Conservation (phyloP, 2,797 vertebrate species). For the Meda fulgida region DNA sequence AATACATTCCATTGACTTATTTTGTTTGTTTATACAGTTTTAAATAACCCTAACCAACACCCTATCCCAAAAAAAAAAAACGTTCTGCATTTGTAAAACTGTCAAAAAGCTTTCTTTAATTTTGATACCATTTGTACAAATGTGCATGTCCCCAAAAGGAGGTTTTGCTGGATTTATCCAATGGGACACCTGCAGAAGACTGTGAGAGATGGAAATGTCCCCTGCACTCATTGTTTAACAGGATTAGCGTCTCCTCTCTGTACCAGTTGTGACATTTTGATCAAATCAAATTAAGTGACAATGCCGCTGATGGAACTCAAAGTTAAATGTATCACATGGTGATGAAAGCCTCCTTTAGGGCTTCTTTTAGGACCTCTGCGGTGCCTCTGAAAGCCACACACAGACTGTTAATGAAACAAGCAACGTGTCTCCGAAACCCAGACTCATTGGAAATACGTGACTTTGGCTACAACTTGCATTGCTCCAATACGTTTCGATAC, state of each 20-base stretch:
- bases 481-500: not conserved
- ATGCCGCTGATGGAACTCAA: slow-evolving; percentile 47
- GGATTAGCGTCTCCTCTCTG: slow-evolving; percentile 51
- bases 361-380: slow-evolving; percentile 35
- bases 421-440: not conserved
- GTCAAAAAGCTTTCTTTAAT: not conserved
- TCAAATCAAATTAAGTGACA: slow-evolving; percentile 57
- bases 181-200: slow-evolving; percentile 38
- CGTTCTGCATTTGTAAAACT: not conserved
- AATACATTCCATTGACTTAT: too few relatives aligned
- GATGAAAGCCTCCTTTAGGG: not conserved
- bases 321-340: slow-evolving; percentile 54
- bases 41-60: too few relatives aligned
- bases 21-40: too few relatives aligned
- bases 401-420: not conserved
- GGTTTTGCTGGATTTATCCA: not conserved
- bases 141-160: not conserved
- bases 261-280: slow-evolving; percentile 46
- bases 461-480: not conserved
- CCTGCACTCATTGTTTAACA: slow-evolving; percentile 40
- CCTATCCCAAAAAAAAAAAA: too few relatives aligned
- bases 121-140: not conserved
- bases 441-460: not conserved
- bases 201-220: slow-evolving; percentile 32
- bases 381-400: not conserved